These are phyloP conservation scores for Mythimna lalbum DNA, from an alignment of 2,888 invertebrate species.

Conservation along the genomic window DNA sequence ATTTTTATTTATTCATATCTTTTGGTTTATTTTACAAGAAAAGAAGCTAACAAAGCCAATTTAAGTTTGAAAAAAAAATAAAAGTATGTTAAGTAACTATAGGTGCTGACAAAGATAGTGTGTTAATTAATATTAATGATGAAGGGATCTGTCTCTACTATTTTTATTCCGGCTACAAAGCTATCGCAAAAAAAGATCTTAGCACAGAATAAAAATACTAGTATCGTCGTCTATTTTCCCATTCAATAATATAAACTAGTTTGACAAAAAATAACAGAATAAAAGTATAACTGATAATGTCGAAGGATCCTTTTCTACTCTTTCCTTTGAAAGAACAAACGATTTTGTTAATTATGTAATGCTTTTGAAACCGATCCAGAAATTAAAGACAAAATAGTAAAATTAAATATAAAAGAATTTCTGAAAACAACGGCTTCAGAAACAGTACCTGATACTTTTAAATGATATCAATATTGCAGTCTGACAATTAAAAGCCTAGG, in stretches of 20 bases:
- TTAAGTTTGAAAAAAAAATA: too few relatives aligned
- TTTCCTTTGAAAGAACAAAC: conserved; percentile 21
- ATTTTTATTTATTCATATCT: too few relatives aligned
- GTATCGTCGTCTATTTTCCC: conserved; percentile 2
- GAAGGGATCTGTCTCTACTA: not conserved
- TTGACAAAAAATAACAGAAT: conserved; percentile 16
- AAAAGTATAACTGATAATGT: conserved; percentile 17
- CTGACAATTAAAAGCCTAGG: too few relatives aligned
- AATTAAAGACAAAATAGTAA: conserved; percentile 4
- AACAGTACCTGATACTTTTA: too few relatives aligned
- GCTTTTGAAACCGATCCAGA: conserved; percentile 17
- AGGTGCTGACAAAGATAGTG: not conserved
- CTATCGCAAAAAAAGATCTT: not conserved
- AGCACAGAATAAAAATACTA: conserved; percentile 5
- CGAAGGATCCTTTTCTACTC: conserved; percentile 27
- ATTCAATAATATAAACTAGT: conserved; percentile 21
- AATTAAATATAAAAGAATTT: not conserved
- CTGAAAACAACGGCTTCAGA: not conserved
- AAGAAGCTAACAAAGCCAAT: too few relatives aligned
- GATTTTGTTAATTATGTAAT: conserved; percentile 37
- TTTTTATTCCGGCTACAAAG: not conserved
- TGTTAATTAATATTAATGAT: not conserved
- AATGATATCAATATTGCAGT: too few relatives aligned
- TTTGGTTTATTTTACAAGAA: too few relatives aligned
- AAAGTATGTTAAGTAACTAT: too few relatives aligned